Percentiles rank a stretch among this genome's conserved stretches.
These are phyloP conservation scores for Bufo bufo DNA, from an alignment of 2,113 vertebrate genomes.

Conservation along the genomic window DNA sequence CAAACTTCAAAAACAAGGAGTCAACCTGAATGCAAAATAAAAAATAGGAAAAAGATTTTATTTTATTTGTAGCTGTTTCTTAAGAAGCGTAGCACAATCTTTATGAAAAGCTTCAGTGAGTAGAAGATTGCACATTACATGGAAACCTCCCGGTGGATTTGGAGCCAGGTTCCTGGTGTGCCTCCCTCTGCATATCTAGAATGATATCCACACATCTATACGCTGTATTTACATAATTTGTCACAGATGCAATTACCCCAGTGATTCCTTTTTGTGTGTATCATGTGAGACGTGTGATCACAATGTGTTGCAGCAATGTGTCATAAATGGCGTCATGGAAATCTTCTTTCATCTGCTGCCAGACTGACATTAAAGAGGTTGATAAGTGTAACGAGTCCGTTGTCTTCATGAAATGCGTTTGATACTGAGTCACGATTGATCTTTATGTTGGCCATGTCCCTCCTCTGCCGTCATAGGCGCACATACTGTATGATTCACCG, in stretches of 20 bases:
- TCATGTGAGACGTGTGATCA: neutral
- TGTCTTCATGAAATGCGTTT: neutral
- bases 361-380: neutral
- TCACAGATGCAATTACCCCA: neutral
- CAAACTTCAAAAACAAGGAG: too few relatives aligned
- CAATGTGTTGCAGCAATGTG: too few relatives aligned
- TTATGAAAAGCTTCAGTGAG: neutral
- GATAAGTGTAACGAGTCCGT: neutral
- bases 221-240: neutral
- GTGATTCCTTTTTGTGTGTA: neutral
- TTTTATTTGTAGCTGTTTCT: too few relatives aligned
- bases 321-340: neutral
- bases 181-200: neutral
- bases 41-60: too few relatives aligned
- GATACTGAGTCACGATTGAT: neutral
- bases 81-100: neutral
- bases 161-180: neutral
- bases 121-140: neutral
- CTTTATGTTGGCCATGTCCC: neutral
- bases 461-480: too few relatives aligned
- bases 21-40: too few relatives aligned
- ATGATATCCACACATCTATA: neutral
- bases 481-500: too few relatives aligned
- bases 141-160: neutral
- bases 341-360: neutral